These are phyloP conservation scores for Formicarius rufipectus DNA, from an alignment of 2,113 vertebrate genomes.

Conservation along the genomic window DNA sequence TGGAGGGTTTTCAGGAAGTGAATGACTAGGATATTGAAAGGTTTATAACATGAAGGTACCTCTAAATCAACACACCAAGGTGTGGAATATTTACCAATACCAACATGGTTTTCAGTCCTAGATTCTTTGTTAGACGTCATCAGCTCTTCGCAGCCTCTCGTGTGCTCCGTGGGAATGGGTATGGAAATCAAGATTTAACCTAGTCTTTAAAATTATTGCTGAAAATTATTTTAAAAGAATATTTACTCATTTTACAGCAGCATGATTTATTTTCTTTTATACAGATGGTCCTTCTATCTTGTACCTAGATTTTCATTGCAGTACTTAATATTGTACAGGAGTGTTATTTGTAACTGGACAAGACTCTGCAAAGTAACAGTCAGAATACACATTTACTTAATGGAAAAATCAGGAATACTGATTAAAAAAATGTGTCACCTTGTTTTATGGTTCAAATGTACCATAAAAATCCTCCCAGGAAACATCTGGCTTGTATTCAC, in stretches of 20 bases:
- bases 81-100: background rate
- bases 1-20: background rate
- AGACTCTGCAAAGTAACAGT: background rate
- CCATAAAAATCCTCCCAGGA: background rate
- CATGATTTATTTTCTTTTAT: background rate
- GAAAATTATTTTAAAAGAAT: background rate
- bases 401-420: background rate
- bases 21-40: background rate
- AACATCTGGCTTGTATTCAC: constrained; percentile 28
- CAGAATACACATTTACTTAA: background rate
- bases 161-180: background rate
- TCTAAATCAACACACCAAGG: background rate
- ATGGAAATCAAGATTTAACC: background rate
- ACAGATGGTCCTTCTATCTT: background rate
- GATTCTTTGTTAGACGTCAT: background rate
- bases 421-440: background rate
- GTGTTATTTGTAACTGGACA: background rate
- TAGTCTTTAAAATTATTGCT: background rate
- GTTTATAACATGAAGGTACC: background rate
- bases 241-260: background rate
- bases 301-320: background rate
- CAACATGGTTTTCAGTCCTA: background rate
- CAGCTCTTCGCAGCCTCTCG: background rate
- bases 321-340: background rate
- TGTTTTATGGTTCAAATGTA: background rate